Percentiles rank a stretch among this genome's conserved stretches.
phyloP scores from a whole-genome alignment of 2,888 invertebrate species.

The Tricholauxania praeusta region DNA sequence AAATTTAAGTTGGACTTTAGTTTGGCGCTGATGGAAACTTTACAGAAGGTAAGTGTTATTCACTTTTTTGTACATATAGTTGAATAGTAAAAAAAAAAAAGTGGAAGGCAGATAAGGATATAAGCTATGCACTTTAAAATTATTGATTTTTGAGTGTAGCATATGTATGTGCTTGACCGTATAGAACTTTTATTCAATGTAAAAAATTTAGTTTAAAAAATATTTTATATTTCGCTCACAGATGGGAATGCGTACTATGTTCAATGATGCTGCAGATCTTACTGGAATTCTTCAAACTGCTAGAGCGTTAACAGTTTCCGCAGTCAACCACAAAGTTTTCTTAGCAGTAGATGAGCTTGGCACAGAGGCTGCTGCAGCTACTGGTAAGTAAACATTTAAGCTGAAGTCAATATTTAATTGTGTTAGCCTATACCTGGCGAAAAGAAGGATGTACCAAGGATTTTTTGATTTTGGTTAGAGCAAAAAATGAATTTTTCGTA shows the following conservation, averaged over 20 bases:
- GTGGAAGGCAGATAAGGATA: not conserved
- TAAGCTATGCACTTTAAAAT: not conserved
- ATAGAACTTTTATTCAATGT: too few species aligned
- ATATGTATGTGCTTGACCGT: too few species aligned
- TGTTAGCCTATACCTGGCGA: too few species aligned
- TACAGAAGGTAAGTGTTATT: slow-evolving; percentile 71
- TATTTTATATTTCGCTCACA: slow-evolving; percentile 54
- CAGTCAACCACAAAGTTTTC: slow-evolving; percentile 84
- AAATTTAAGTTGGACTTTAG: slow-evolving; percentile 83
- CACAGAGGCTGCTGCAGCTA: slow-evolving; percentile 86
- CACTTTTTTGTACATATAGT: not conserved
- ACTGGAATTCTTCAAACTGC: slow-evolving; percentile 70
- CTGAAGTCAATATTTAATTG: too few species aligned
- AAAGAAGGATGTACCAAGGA: too few species aligned
- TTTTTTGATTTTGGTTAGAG: too few species aligned
- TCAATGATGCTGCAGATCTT: slow-evolving; percentile 71
- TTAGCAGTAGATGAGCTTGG: slow-evolving; percentile 89
- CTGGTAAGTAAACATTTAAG: slow-evolving; percentile 59
- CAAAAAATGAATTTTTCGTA: too few species aligned
- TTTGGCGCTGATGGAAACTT: slow-evolving; percentile 71
- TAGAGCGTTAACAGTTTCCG: slow-evolving; percentile 72
- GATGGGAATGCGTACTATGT: slow-evolving; percentile 78
- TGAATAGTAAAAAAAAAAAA: not conserved
- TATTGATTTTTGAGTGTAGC: too few species aligned
- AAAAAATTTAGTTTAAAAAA: too few species aligned